These are phyloP conservation scores for Eucera pruinosa DNA, from an alignment of 2,888 invertebrate species.

Conservation along the genomic window DNA sequence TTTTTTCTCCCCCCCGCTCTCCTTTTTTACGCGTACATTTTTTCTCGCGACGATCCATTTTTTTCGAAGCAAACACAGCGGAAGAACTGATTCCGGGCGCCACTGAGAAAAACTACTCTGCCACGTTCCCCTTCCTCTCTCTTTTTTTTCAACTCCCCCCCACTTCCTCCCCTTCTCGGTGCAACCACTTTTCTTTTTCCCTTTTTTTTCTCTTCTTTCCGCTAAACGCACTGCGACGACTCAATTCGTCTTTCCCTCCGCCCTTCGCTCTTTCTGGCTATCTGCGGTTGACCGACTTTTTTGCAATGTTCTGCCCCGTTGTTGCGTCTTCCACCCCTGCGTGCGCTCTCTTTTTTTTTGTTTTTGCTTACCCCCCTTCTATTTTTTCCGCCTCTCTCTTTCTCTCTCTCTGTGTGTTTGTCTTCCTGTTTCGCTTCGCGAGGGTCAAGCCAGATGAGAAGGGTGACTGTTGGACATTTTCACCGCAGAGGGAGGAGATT, in stretches of 20 bases:
- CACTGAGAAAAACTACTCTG: constrained; percentile 58
- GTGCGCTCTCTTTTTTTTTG: neutral
- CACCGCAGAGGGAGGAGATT: constrained; percentile 41
- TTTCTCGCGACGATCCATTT: neutral
- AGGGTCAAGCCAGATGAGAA: constrained; percentile 27
- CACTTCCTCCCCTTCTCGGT: no score
- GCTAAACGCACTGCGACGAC: constrained; percentile 55
- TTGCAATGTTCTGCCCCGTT: constrained; percentile 61
- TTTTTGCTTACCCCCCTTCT: neutral
- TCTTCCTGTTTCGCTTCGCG: constrained; percentile 32
- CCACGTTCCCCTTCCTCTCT: constrained; percentile 7
- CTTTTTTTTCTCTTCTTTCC: constrained; percentile 4
- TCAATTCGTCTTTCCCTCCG: constrained; percentile 65
- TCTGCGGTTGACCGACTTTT: constrained; percentile 73
- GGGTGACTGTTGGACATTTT: constrained; percentile 16
- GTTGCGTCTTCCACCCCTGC: constrained; percentile 44
- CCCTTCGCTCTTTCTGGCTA: constrained; percentile 38
- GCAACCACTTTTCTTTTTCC: neutral
- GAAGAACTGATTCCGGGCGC: constrained; percentile 40
- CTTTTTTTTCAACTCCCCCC: neutral
- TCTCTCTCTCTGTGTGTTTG: constrained; percentile 25
- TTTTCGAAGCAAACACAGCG: constrained; percentile 6
- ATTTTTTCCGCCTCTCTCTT: constrained; percentile 27
- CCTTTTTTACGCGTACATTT: neutral
- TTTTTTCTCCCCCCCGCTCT: neutral